Evolutionary conservation across 2,113 vertebrate species (phyloP).

Genomic region (Perca schrenkii): DNA sequence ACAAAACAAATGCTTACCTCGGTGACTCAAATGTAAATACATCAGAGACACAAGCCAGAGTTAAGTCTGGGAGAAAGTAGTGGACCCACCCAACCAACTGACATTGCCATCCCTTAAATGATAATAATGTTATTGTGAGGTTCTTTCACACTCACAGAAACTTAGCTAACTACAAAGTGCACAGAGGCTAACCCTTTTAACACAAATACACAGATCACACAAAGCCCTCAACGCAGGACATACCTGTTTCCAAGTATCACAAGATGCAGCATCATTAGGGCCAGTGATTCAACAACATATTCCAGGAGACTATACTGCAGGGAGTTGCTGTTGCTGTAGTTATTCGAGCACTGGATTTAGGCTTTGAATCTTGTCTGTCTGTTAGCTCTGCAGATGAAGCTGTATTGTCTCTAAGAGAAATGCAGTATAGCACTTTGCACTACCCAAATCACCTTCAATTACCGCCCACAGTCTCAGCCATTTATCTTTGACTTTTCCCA

Average conservation of each 20-base stretch:
- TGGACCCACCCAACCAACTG: not conserved
- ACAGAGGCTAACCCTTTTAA: not conserved
- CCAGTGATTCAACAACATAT: not conserved
- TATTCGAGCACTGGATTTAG: constrained; percentile 9
- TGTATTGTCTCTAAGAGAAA: constrained; percentile 35
- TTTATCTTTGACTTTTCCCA: constrained; percentile 56
- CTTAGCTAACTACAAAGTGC: not conserved
- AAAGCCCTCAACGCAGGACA: not conserved
- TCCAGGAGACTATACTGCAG: not conserved
- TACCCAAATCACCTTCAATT: constrained; percentile 77
- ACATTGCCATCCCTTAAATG: not conserved
- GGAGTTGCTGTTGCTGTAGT: not conserved
- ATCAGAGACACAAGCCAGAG: not conserved
- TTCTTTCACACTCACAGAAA: not conserved
- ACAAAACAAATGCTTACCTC: not conserved
- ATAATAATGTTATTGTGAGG: not conserved
- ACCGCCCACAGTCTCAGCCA: constrained; percentile 62
- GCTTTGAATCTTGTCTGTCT: constrained; percentile 16
- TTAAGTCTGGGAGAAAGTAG: not conserved
- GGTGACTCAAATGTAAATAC: constrained; percentile 14
- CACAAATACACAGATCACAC: not conserved
- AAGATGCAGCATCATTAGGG: not conserved
- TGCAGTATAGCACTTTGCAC: constrained; percentile 44
- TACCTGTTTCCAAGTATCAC: not conserved
- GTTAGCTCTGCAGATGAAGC: constrained; percentile 35